These are phyloP conservation scores for Betta splendens DNA, from an alignment of 2,797 vertebrate genomes.

Conservation along the genomic window DNA sequence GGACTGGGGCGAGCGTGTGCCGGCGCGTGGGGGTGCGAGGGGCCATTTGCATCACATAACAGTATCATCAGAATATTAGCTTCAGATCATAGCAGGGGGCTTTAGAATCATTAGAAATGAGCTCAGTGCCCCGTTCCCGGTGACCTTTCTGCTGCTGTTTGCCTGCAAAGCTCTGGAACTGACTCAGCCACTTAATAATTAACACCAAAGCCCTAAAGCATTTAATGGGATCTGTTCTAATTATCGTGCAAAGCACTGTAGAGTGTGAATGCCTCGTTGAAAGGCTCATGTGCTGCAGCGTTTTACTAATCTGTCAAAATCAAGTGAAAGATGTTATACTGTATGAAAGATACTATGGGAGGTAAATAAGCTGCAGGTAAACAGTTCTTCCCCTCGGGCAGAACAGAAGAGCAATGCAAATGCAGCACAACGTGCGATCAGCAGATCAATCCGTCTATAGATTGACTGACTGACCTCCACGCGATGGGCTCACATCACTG, in stretches of 20 bases:
- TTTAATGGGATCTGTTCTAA: conserved; percentile 35
- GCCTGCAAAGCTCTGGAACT: conserved; percentile 31
- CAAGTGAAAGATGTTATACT: too few relatives aligned
- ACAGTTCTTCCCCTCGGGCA: background rate
- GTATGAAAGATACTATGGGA: too few relatives aligned
- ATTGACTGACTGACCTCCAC: conserved; percentile 52
- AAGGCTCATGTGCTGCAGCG: background rate
- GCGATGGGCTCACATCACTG: conserved; percentile 43
- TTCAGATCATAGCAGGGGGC: conserved; percentile 13
- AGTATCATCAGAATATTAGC: conserved; percentile 24
- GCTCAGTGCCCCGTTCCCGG: background rate
- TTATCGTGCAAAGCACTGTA: conserved; percentile 14
- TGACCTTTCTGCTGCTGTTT: conserved; percentile 47
- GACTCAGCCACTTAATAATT: conserved; percentile 58
- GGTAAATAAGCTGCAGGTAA: too few relatives aligned
- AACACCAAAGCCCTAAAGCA: conserved; percentile 37
- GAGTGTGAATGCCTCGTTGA: conserved; percentile 13
- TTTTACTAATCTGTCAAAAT: background rate
- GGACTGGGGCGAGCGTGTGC: conserved; percentile 7
- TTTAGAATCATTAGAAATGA: conserved; percentile 21
- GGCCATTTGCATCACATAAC: conserved; percentile 23
- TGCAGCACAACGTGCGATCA: conserved; percentile 6
- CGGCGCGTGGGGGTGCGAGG: conserved; percentile 14
- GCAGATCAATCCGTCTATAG: conserved; percentile 30
- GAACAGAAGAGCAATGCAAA: background rate